These are phyloP conservation scores for Urocolius indicus DNA, from an alignment of 2,113 vertebrate genomes.

Conservation along the genomic window DNA sequence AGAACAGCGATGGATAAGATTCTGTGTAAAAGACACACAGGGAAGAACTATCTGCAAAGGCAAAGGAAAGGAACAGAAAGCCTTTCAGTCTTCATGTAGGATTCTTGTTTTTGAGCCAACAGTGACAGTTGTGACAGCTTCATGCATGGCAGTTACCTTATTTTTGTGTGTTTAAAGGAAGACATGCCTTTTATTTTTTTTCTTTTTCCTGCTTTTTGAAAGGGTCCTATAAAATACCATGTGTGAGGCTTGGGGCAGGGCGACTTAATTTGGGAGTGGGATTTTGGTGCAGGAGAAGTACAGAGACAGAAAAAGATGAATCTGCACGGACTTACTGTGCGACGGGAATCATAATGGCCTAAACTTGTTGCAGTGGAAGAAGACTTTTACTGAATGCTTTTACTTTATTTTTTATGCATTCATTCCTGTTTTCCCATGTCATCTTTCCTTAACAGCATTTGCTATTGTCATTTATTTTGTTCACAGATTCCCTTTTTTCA, in stretches of 20 bases:
- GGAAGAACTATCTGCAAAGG: neutral
- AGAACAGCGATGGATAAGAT: neutral
- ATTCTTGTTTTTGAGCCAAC: neutral
- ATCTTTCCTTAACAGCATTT: neutral
- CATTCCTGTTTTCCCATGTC: neutral
- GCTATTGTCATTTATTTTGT: neutral
- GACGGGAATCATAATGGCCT: rapidly evolving
- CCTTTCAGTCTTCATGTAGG: neutral
- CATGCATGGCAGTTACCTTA: neutral
- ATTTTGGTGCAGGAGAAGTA: neutral
- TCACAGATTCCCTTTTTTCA: neutral
- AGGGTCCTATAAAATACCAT: neutral
- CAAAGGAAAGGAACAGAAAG: neutral
- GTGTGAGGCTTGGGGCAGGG: neutral
- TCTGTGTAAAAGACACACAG: neutral
- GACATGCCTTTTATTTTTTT: neutral
- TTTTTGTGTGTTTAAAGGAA: neutral
- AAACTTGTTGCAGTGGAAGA: neutral
- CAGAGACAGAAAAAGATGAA: neutral
- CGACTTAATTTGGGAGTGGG: neutral
- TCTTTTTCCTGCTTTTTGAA: neutral
- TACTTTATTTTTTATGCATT: neutral
- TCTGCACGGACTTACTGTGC: neutral
- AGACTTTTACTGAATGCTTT: neutral
- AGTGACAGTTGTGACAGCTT: neutral